Evolutionary conservation across 1,140 invertebrate genomes (phyloP).

Genomic region (Globodera rostochiensis): DNA sequence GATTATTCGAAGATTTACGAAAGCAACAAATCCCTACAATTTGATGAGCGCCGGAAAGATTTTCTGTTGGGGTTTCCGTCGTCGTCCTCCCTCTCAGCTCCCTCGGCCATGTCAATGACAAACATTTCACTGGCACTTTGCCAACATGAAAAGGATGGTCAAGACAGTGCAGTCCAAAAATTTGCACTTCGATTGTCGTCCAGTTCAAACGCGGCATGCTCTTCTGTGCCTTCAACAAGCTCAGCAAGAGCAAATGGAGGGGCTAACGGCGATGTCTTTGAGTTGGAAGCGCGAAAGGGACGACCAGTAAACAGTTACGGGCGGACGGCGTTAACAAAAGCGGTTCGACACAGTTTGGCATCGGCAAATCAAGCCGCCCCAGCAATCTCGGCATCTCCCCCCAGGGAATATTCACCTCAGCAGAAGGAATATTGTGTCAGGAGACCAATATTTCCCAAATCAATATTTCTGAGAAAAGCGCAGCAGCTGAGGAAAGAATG

Average conservation of each 20-base stretch:
- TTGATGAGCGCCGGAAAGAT: not conserved
- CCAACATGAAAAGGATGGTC: too few species aligned
- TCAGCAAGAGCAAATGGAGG: not conserved
- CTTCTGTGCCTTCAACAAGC: not conserved
- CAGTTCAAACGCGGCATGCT: not conserved
- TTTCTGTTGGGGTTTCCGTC: not conserved
- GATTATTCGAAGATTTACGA: not conserved
- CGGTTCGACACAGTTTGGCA: not conserved
- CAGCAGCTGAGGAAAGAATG: slow-evolving; percentile 8
- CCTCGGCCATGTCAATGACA: not conserved
- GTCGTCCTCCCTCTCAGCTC: not conserved
- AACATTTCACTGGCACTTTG: not conserved
- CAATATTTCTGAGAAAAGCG: slow-evolving; percentile 7
- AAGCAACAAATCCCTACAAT: not conserved
- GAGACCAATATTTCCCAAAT: not conserved
- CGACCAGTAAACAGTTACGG: not conserved
- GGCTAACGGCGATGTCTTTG: not conserved
- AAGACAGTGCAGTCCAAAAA: not conserved
- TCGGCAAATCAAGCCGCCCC: not conserved
- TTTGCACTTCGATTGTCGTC: not conserved
- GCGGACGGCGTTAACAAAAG: not conserved
- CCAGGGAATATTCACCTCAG: not conserved
- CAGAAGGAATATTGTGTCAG: not conserved
- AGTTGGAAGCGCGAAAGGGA: not conserved
- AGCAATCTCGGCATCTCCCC: not conserved